These are phyloP conservation scores for Thamnophis sirtalis DNA, from an alignment of 2,113 vertebrate genomes.

Conservation along the genomic window DNA sequence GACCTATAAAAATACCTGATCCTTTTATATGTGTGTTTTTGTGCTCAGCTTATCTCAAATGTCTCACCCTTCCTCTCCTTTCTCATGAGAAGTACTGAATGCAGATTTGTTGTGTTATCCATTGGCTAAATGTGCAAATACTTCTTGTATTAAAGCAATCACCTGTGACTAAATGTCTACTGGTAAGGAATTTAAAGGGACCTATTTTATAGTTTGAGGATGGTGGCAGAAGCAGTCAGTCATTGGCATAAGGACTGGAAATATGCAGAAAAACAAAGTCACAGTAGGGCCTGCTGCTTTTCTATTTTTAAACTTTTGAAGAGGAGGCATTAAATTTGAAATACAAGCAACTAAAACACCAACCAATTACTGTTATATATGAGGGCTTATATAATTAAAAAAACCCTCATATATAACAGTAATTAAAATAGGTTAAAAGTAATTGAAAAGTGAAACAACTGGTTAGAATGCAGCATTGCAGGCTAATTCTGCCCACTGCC, in stretches of 20 bases:
- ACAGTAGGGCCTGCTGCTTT: conserved; percentile 15
- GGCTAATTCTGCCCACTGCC: neutral
- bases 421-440: neutral
- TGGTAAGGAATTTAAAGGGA: neutral
- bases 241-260: neutral
- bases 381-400: neutral
- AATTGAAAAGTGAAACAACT: neutral
- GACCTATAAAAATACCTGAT: neutral
- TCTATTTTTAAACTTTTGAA: conserved; percentile 19
- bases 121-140: neutral
- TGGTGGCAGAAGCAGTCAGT: neutral
- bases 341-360: neutral
- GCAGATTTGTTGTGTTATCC: neutral
- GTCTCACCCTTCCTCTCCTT: neutral
- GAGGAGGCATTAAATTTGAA: neutral
- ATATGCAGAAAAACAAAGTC: neutral
- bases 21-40: neutral
- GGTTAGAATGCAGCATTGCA: neutral
- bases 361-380: neutral
- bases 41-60: neutral
- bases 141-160: neutral
- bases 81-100: neutral
- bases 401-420: neutral
- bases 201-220: neutral
- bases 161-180: conserved; percentile 11